These are phyloP conservation scores for Heliconius charithonia DNA, from an alignment of 2,888 invertebrate species.

Conservation along the genomic window DNA sequence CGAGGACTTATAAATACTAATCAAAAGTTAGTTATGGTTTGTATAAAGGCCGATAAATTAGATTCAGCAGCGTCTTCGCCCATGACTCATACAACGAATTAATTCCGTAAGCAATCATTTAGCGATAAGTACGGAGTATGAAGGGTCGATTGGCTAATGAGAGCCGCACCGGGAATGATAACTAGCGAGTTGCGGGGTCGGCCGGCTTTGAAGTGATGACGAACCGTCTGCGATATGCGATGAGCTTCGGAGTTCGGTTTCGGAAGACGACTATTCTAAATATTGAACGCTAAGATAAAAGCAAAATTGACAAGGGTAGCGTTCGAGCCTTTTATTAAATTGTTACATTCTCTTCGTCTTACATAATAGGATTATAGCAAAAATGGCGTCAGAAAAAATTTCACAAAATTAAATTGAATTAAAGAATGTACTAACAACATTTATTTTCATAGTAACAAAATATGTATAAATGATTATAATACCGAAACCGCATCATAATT, in stretches of 20 bases:
- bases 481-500: constrained; percentile 12
- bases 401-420: no score
- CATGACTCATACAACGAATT: constrained; percentile 37
- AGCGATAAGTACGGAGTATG: constrained; percentile 38
- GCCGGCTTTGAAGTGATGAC: constrained; percentile 48
- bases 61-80: constrained; percentile 17
- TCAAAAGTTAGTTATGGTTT: constrained; percentile 20
- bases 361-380: not conserved
- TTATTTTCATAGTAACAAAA: not conserved
- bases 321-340: not conserved
- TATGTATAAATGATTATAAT: not conserved
- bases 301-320: not conserved
- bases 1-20: constrained; percentile 4
- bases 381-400: not conserved
- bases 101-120: constrained; percentile 40
- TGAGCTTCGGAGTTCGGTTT: constrained; percentile 27
- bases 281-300: constrained; percentile 24
- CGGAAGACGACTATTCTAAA: constrained; percentile 35
- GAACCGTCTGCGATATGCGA: constrained; percentile 35
- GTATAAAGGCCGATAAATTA: constrained; percentile 20
- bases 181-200: constrained; percentile 35
- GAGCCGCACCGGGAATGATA: constrained; percentile 37
- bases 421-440: not conserved
- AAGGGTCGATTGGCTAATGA: constrained; percentile 37
- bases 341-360: not conserved